A percentile compares a stretch with the other conserved stretches of the same genome.
phyloP scores from a whole-genome alignment of 2,113 vertebrate genomes.

The Sphyrna mokarran region DNA sequence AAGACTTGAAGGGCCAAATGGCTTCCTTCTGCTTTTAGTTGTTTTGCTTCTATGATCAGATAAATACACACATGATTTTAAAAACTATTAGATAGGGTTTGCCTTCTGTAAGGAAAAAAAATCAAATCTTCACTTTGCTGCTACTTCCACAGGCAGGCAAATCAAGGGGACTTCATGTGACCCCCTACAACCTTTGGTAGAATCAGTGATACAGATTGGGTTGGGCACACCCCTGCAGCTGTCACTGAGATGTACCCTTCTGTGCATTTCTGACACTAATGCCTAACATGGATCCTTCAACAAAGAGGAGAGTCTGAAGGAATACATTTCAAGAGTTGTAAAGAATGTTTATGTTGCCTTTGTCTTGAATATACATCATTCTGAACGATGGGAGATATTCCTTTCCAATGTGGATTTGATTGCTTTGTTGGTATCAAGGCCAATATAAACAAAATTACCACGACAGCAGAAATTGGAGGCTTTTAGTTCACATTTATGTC shows the following conservation, averaged over 20 bases:
- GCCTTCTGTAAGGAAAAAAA: background rate
- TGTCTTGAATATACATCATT: slow-evolving; percentile 25
- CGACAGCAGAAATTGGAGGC: background rate
- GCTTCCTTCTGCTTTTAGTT: no score
- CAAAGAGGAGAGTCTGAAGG: background rate
- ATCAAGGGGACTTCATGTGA: background rate
- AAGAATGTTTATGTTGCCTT: slow-evolving; percentile 16
- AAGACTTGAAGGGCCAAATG: no score
- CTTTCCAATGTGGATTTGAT: slow-evolving; percentile 28
- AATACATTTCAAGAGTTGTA: background rate
- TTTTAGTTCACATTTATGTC: background rate
- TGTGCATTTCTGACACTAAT: background rate
- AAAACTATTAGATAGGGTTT: background rate
- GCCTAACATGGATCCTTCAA: background rate
- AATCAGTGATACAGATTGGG: no score
- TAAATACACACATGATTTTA: background rate
- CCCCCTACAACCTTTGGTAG: background rate
- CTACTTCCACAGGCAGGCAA: background rate
- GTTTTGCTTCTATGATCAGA: background rate
- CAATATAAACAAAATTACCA: slow-evolving; percentile 32
- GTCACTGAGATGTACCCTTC: background rate
- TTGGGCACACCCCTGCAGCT: background rate
- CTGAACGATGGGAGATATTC: background rate
- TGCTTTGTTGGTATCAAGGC: slow-evolving; percentile 15
- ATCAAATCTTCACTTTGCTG: background rate